Evolutionary conservation across 2,888 invertebrate genomes (phyloP).

Genomic region (Stenotaenia linearis): DNA sequence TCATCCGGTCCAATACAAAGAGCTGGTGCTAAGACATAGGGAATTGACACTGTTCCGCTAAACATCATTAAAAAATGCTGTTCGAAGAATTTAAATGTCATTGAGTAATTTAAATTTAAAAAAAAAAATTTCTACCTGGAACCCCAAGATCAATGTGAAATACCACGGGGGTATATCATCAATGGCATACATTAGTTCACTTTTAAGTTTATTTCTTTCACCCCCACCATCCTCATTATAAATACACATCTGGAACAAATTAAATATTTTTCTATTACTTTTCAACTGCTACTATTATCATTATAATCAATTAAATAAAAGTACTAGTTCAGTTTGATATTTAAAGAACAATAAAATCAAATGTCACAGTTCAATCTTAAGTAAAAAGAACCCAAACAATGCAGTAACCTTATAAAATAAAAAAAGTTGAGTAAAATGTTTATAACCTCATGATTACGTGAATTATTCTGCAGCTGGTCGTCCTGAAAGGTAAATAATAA

Average conservation of each 20-base stretch:
- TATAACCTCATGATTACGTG: too few species aligned
- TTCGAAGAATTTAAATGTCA: neutral
- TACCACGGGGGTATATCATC: neutral
- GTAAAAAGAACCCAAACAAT: too few species aligned
- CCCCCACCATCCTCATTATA: neutral
- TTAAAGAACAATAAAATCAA: too few species aligned
- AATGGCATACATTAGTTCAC: neutral
- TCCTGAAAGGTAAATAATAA: too few species aligned
- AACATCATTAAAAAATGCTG: slow-evolving; percentile 41
- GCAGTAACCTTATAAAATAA: too few species aligned
- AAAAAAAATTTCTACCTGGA: neutral
- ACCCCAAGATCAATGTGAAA: neutral
- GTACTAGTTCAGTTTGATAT: too few species aligned
- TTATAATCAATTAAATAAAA: too few species aligned
- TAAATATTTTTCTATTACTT: neutral
- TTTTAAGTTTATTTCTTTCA: neutral
- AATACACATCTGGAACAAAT: neutral
- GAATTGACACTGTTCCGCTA: slow-evolving; percentile 39
- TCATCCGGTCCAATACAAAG: slow-evolving; percentile 55
- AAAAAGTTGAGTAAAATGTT: too few species aligned
- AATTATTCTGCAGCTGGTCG: too few species aligned
- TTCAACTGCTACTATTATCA: neutral
- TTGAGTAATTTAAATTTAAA: neutral
- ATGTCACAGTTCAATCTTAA: too few species aligned
- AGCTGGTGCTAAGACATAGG: slow-evolving; percentile 39